Evolutionary conservation across 1,140 invertebrate genomes (phyloP).

Genomic region (Drosophila punjabiensis): DNA sequence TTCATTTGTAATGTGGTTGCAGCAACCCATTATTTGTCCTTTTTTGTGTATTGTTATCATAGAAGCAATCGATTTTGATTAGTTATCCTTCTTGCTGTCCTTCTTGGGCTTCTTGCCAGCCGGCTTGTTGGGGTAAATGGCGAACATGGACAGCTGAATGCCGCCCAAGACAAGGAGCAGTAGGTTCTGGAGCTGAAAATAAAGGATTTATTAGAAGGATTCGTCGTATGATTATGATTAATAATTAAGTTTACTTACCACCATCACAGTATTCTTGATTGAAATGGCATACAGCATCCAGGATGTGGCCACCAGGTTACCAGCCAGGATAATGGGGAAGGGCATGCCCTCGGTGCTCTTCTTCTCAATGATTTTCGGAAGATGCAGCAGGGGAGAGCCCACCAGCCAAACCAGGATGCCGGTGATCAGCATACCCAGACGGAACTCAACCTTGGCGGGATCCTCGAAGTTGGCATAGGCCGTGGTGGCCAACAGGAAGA

Average conservation of each 20-base stretch:
- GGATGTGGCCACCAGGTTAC: slow-evolving; percentile 90
- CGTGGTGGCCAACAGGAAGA: slow-evolving; percentile 87
- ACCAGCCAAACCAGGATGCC: slow-evolving; percentile 89
- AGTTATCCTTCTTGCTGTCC: slow-evolving; percentile 63
- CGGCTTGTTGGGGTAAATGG: slow-evolving; percentile 87
- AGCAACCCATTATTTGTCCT: slow-evolving; percentile 39
- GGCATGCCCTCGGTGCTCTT: slow-evolving; percentile 92
- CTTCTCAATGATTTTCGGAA: slow-evolving; percentile 90
- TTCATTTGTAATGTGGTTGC: slow-evolving; percentile 36
- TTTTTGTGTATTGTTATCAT: slow-evolving; percentile 26
- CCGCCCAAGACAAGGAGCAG: slow-evolving; percentile 88
- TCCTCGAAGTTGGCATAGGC: slow-evolving; percentile 89
- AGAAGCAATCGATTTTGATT: slow-evolving; percentile 32
- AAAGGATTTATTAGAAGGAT: not conserved
- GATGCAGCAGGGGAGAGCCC: slow-evolving; percentile 89
- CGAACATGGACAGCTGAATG: slow-evolving; percentile 89
- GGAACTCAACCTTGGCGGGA: slow-evolving; percentile 88
- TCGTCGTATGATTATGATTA: no score
- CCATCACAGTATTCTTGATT: slow-evolving; percentile 91
- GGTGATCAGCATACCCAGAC: slow-evolving; percentile 90
- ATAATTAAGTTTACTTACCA: no score
- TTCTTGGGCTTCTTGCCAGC: slow-evolving; percentile 81
- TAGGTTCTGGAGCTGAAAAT: slow-evolving; percentile 89
- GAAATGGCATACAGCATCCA: slow-evolving; percentile 94
- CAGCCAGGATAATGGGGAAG: slow-evolving; percentile 92